Percentiles rank a stretch among this genome's conserved stretches.
phyloP scores from a whole-genome alignment of 2,113 vertebrate genomes.

The Sinosuthora webbiana region DNA sequence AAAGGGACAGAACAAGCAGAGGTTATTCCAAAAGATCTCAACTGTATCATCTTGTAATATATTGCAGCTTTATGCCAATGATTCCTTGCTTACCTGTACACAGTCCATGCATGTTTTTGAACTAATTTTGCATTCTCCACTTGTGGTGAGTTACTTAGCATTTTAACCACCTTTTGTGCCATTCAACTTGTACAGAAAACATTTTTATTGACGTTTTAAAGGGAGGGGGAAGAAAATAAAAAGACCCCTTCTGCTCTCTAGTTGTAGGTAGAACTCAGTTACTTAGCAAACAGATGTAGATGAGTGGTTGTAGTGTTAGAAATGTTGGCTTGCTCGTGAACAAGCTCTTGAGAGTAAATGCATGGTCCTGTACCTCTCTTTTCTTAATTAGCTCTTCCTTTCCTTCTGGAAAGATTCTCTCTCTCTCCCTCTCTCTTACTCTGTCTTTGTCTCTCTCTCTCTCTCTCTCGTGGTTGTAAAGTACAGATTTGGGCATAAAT shows the following conservation, averaged over 20 bases:
- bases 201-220: slow-evolving; percentile 78
- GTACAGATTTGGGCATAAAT: slow-evolving; percentile 70
- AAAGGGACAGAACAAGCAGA: slow-evolving; percentile 64
- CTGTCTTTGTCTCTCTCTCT: slow-evolving; percentile 49
- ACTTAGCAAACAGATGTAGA: slow-evolving; percentile 77
- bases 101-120: slow-evolving; percentile 76
- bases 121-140: slow-evolving; percentile 74
- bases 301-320: slow-evolving; percentile 84
- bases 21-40: slow-evolving; percentile 69
- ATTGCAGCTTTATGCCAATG: slow-evolving; percentile 82
- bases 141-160: slow-evolving; percentile 71
- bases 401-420: slow-evolving; percentile 70
- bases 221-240: slow-evolving; percentile 61
- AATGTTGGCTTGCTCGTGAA: slow-evolving; percentile 79
- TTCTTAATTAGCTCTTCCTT: slow-evolving; percentile 74
- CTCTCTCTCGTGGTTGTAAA: slow-evolving; percentile 68
- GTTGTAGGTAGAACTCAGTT: slow-evolving; percentile 80
- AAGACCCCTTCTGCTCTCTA: slow-evolving; percentile 72
- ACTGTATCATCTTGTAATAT: slow-evolving; percentile 76
- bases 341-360: slow-evolving; percentile 81
- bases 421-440: slow-evolving; percentile 24
- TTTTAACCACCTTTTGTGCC: slow-evolving; percentile 74
- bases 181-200: slow-evolving; percentile 83
- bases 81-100: slow-evolving; percentile 75
- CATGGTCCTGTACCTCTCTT: slow-evolving; percentile 79